Conservation (phyloP, 2,113 vertebrate genomes). For the Aspidoscelis tigris region DNA sequence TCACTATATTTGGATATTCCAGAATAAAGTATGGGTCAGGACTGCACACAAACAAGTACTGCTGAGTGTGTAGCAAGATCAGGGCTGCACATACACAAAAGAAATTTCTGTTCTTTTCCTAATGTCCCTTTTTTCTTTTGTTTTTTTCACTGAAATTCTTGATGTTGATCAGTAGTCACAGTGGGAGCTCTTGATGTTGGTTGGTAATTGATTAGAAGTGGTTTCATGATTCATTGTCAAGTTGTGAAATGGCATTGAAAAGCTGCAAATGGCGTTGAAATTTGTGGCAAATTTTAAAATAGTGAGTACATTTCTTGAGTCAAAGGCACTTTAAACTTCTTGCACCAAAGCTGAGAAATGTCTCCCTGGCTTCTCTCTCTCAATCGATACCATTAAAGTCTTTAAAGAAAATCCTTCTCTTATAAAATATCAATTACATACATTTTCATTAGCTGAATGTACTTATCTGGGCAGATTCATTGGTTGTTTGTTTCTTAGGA, state of each 20-base stretch:
- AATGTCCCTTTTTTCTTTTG: neutral
- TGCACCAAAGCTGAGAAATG: constrained; percentile 53
- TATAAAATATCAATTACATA: constrained; percentile 82
- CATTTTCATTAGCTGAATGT: constrained; percentile 80
- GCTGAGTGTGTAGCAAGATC: too few species aligned
- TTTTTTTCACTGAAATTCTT: neutral
- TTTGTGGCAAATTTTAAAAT: constrained; percentile 71
- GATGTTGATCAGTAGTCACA: neutral
- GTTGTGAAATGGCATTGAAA: constrained; percentile 63
- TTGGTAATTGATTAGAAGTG: constrained; percentile 61
- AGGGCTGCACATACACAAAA: too few species aligned
- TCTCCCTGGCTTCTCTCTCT: constrained; percentile 69
- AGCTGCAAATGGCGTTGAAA: constrained; percentile 70
- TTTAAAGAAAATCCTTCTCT: constrained; percentile 67
- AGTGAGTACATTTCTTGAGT: constrained; percentile 64
- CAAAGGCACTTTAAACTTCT: constrained; percentile 62
- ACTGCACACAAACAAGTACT: too few species aligned
- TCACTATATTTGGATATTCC: too few species aligned
- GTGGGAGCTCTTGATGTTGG: constrained; percentile 36
- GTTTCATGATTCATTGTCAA: constrained; percentile 47
- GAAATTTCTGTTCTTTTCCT: neutral
- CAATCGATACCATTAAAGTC: constrained; percentile 76
- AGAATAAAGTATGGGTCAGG: too few species aligned
- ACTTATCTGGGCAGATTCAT: constrained; percentile 67
- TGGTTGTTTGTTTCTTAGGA: constrained; percentile 68